Conservation (phyloP, 2,888 invertebrate species). For the Cylindroiulus punctatus region DNA sequence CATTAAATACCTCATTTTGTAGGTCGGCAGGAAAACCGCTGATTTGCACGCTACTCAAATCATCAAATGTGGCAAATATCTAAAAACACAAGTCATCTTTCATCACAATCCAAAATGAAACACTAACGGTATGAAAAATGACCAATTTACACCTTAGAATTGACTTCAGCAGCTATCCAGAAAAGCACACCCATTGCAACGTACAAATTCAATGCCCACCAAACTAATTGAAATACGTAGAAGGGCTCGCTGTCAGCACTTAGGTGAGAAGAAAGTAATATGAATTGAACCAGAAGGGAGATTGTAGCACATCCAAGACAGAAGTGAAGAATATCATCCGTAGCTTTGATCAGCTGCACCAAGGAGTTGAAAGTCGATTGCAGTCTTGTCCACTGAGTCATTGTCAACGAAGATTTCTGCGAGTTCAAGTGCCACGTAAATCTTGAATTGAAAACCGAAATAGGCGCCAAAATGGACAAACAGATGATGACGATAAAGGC, state of each 20-base stretch:
- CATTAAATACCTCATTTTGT: background rate
- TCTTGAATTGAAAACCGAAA: background rate
- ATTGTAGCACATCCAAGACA: background rate
- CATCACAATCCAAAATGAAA: background rate
- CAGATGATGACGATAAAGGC: constrained; percentile 7
- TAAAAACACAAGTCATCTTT: background rate
- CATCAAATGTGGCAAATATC: background rate
- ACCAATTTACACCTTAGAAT: too few relatives aligned
- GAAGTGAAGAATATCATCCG: background rate
- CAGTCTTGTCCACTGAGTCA: background rate
- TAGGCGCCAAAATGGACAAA: background rate
- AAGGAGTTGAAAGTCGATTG: background rate
- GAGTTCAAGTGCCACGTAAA: background rate
- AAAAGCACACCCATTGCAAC: background rate
- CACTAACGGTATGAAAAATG: background rate
- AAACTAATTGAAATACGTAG: background rate
- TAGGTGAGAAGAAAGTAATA: background rate
- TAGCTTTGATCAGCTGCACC: background rate
- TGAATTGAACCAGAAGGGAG: background rate
- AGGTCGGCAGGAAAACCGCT: background rate
- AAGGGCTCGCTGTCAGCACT: background rate
- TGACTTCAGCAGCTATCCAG: background rate
- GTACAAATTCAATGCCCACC: background rate
- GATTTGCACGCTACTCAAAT: background rate
- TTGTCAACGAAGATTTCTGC: too few relatives aligned